Percentiles rank a stretch among this genome's conserved stretches.
Evolutionary conservation across 2,797 vertebrate genomes (phyloP).

Genomic region (Cygnus olor): DNA sequence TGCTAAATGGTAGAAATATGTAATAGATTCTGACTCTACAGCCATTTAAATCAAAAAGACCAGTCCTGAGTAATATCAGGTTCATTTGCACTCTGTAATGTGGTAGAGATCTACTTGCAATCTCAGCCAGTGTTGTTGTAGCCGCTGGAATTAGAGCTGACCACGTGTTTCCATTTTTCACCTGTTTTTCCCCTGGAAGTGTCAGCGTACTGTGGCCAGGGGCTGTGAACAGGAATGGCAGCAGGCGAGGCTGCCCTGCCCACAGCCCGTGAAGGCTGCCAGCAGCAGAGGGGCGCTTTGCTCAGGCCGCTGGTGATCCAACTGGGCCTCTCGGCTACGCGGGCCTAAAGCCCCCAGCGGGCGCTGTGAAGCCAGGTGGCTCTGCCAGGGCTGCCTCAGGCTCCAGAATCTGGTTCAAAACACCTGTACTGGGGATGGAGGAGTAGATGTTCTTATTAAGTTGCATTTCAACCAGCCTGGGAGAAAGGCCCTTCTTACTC

Average conservation of each 20-base stretch:
- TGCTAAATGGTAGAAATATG: background rate
- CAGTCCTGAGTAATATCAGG: background rate
- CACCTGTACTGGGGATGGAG: background rate
- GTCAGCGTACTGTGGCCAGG: background rate
- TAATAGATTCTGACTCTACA: background rate
- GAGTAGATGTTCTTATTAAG: background rate
- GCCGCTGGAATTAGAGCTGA: background rate
- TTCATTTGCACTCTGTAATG: background rate
- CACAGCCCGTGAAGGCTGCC: rapidly evolving
- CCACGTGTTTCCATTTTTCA: background rate
- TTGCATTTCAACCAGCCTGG: background rate
- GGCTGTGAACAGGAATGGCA: background rate
- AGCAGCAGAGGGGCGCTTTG: background rate
- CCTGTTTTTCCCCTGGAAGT: background rate
- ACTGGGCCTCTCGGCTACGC: background rate
- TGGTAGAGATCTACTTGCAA: background rate
- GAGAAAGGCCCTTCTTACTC: background rate
- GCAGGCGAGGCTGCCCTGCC: background rate
- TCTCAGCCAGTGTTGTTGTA: background rate
- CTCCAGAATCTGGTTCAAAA: background rate
- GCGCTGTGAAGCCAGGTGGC: rapidly evolving
- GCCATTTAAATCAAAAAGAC: background rate
- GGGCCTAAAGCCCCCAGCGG: background rate
- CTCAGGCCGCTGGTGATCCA: background rate
- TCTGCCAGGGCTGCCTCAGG: background rate